Evolutionary conservation across 2,797 vertebrate species (phyloP).

Genomic region (Megaceryle alcyon): DNA sequence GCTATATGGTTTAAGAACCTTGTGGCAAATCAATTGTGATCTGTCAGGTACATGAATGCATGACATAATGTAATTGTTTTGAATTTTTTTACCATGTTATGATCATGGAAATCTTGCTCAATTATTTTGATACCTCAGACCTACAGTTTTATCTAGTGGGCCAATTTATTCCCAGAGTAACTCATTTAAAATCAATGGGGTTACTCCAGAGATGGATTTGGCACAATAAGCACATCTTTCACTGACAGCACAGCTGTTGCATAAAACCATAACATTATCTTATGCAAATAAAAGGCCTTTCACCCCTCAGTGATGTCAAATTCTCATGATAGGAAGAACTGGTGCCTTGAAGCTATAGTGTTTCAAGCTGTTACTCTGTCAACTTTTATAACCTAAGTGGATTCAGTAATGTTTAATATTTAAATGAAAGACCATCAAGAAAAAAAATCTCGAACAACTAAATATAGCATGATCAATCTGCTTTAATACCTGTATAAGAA

Average conservation of each 20-base stretch:
- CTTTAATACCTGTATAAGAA: not conserved
- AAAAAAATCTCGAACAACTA: not conserved
- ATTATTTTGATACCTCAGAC: constrained; percentile 49
- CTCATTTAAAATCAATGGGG: constrained; percentile 50
- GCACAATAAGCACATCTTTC: constrained; percentile 32
- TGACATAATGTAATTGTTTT: not conserved
- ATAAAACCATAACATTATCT: constrained; percentile 41
- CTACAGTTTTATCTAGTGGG: constrained; percentile 19
- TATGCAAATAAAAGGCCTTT: constrained; percentile 65
- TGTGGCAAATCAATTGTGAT: not conserved
- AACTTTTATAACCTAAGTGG: constrained; percentile 24
- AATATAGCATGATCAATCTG: not conserved
- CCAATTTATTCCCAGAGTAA: constrained; percentile 49
- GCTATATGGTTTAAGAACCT: not conserved
- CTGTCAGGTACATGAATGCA: not conserved
- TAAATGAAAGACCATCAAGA: not conserved
- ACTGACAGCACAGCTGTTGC: constrained; percentile 62
- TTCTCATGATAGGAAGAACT: constrained; percentile 31
- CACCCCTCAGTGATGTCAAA: constrained; percentile 37
- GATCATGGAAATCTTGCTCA: constrained; percentile 15
- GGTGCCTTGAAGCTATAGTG: constrained; percentile 32
- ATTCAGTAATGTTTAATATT: not conserved
- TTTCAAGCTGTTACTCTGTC: constrained; percentile 56
- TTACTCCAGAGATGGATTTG: constrained; percentile 53
- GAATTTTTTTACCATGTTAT: not conserved